Percentiles rank a stretch among this genome's conserved stretches.
Evolutionary conservation across 2,888 invertebrate species (phyloP).

Genomic region (Pterostichus madidus): DNA sequence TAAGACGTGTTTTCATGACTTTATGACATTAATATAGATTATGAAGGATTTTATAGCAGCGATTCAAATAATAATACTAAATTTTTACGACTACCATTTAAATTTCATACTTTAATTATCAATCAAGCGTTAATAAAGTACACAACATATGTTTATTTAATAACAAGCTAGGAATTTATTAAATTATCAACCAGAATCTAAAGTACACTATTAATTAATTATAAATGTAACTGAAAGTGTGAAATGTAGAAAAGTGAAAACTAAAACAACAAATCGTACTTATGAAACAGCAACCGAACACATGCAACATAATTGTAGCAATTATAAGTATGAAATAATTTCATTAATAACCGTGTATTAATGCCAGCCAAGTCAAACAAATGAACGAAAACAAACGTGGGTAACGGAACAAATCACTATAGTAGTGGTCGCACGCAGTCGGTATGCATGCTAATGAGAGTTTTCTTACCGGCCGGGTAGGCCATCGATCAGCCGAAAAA

Average conservation of each 20-base stretch:
- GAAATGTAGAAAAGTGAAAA: slow-evolving; percentile 12
- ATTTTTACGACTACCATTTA: slow-evolving; percentile 19
- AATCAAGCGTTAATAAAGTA: background rate
- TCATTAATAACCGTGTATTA: slow-evolving; percentile 32
- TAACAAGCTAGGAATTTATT: background rate
- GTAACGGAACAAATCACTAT: background rate
- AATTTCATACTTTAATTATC: background rate
- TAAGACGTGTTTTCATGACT: background rate
- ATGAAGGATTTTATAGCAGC: slow-evolving; percentile 2
- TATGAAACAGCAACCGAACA: background rate
- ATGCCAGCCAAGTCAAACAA: slow-evolving; percentile 29
- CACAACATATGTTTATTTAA: slow-evolving; percentile 21
- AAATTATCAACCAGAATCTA: slow-evolving; percentile 3
- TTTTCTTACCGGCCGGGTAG: slow-evolving; percentile 38
- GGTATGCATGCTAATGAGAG: slow-evolving; percentile 46
- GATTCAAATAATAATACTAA: background rate
- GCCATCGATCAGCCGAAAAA: slow-evolving; percentile 41
- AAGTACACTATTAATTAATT: slow-evolving; percentile 15
- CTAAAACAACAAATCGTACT: slow-evolving; percentile 10
- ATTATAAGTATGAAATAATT: slow-evolving; percentile 22
- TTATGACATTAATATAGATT: slow-evolving; percentile 9
- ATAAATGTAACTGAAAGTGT: slow-evolving; percentile 33
- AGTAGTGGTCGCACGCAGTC: slow-evolving; percentile 12
- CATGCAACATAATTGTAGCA: slow-evolving; percentile 27
- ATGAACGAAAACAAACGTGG: slow-evolving; percentile 35